phyloP scores from a whole-genome alignment of 2,797 vertebrate species.

The Adelosebastes latens region DNA sequence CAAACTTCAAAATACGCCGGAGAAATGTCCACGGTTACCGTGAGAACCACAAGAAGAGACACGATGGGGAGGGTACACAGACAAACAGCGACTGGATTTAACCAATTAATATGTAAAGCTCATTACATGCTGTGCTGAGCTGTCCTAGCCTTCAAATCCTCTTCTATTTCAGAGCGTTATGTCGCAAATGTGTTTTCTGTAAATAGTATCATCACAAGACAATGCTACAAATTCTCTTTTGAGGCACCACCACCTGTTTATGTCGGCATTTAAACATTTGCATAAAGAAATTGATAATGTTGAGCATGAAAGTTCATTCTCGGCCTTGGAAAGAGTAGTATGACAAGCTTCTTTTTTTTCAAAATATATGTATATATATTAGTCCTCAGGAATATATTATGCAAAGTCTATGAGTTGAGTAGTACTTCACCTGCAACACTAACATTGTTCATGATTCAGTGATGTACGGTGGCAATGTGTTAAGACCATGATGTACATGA shows the following conservation, averaged over 20 bases:
- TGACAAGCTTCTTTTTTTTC: not conserved
- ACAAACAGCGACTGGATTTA: not conserved
- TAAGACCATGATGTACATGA: not conserved
- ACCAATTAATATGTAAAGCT: conserved; percentile 34
- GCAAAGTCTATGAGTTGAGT: too few species aligned
- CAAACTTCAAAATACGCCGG: not conserved
- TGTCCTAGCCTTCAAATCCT: conserved; percentile 11
- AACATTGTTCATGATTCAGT: too few species aligned
- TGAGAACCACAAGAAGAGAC: not conserved
- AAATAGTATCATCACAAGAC: not conserved
- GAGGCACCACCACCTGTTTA: not conserved
- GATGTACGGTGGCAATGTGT: too few species aligned
- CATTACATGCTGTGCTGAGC: conserved; percentile 12
- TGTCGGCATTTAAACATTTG: not conserved
- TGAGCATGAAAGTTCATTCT: not conserved
- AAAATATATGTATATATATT: not conserved
- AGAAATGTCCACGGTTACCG: not conserved
- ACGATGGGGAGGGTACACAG: not conserved
- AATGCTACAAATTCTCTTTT: not conserved
- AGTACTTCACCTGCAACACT: too few species aligned
- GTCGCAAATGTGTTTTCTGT: not conserved
- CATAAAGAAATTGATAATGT: not conserved
- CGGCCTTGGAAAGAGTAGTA: not conserved
- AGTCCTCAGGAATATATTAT: too few species aligned
- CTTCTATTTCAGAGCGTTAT: not conserved